Base-by-base conservation (phyloP, 2,113 vertebrate genomes). In the Azemiops feae region DNA sequence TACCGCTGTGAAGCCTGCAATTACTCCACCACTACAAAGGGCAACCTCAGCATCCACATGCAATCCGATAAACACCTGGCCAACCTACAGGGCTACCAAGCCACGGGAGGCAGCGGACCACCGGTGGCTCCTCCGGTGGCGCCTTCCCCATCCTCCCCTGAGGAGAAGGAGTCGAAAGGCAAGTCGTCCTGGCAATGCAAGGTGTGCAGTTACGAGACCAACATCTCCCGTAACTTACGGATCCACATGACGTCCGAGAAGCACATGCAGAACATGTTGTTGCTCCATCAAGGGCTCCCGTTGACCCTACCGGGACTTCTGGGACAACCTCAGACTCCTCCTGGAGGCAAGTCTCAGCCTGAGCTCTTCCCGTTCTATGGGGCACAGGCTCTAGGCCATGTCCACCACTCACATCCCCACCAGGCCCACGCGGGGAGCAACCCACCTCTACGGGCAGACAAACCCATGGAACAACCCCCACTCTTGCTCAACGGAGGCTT, bases 21-120 rank as follows among this genome's bases (percentile, higher is more conserved):
- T 88, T 98, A 98, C 91, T 97, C 97, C 22, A 98, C 97, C 30
- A 98, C 97, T 94, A 98, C 97, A 93, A 98, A 98, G 93, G 97
- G 97, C 54, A 98, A 98, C 94, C 97, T 98, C 85, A 97, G 97
- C 94, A 98, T 98, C 95, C 97, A 98, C 93, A 97, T 97, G 97
- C 97, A 98, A 95, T 98, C 97, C 0, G 97, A 98, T 91, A 97
- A 97, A 89, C 97, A 98, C 94, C 91, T 97, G 89, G 96, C 97
- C 94, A 97, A 98, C 94, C 93, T 97, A 30, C 97, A 97, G 85
- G 97, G 97, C 88, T 97, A 96, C 91, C 97, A 97, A 91, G 95
- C 92, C 0, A 95, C 95, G 5, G 93, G 96, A 0, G 95, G 95
- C 0, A 93, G 94, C 4, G 96, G 97, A 50, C 90, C 95, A 1